These are phyloP conservation scores for Microtus californicus DNA, from an alignment of 2,797 vertebrate species.

Conservation along the genomic window DNA sequence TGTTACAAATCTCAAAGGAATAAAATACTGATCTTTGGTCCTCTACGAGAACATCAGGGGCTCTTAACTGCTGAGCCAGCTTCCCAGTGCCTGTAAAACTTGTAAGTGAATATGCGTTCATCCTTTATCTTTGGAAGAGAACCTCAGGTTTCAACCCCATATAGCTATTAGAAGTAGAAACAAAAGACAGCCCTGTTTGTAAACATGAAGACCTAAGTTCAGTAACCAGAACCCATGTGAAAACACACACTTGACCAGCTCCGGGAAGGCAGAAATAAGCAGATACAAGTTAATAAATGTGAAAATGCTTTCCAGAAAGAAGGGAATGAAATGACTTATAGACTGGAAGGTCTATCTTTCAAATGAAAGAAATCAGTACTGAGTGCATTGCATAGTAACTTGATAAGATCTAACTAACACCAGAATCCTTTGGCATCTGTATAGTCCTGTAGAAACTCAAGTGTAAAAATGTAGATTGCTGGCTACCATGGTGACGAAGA, in stretches of 20 bases:
- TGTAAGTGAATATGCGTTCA: not conserved
- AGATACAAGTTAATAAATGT: not conserved
- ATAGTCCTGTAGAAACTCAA: slow-evolving; percentile 44
- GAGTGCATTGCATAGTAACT: not conserved
- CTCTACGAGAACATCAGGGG: not conserved
- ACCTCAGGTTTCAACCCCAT: not conserved
- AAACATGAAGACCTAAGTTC: not conserved
- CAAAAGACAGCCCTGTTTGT: not conserved
- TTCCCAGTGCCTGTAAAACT: not conserved
- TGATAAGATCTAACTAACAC: not conserved
- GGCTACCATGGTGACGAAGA: not conserved
- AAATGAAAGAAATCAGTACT: slow-evolving; percentile 33
- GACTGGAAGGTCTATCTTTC: slow-evolving; percentile 26
- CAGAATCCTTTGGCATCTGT: not conserved
- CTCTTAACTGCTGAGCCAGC: not conserved
- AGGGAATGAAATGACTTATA: not conserved
- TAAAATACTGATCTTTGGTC: not conserved
- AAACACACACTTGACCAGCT: not conserved
- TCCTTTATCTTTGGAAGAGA: not conserved
- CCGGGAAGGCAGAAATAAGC: not conserved
- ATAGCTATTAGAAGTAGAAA: not conserved
- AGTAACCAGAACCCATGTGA: not conserved
- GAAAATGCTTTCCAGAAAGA: not conserved
- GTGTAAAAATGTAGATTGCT: slow-evolving; percentile 36
- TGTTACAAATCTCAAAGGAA: slow-evolving; percentile 23